Evolutionary conservation across 2,888 invertebrate species (phyloP).

Genomic region (Lathronympha strigana): DNA sequence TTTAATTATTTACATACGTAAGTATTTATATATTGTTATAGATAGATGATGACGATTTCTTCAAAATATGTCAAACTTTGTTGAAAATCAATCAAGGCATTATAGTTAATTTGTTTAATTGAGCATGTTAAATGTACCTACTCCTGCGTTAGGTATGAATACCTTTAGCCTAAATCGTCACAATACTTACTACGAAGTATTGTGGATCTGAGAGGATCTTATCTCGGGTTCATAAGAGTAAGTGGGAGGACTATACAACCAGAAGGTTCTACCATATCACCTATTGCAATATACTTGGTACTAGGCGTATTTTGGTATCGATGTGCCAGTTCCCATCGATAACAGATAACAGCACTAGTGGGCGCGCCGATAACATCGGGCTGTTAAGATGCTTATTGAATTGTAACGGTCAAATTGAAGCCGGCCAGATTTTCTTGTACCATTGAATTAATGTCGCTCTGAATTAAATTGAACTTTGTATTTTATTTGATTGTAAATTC

Average conservation of each 20-base stretch:
- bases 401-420: conserved; percentile 84
- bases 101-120: too few relatives aligned
- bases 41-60: too few relatives aligned
- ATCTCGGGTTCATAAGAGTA: neutral
- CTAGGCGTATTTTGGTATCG: conserved; percentile 16
- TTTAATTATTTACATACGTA: too few relatives aligned
- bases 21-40: too few relatives aligned
- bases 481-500: neutral
- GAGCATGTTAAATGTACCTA: too few relatives aligned
- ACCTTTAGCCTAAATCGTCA: too few relatives aligned
- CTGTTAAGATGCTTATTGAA: conserved; percentile 84
- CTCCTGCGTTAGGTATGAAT: too few relatives aligned
- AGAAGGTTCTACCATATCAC: too few relatives aligned
- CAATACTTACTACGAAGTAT: too few relatives aligned
- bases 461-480: conserved; percentile 8
- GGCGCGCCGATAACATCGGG: conserved; percentile 81
- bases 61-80: too few relatives aligned
- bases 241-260: conserved; percentile 4
- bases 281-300: neutral
- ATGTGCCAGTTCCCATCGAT: conserved; percentile 43
- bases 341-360: conserved; percentile 65
- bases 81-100: too few relatives aligned
- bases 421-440: conserved; percentile 65
- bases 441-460: conserved; percentile 27
- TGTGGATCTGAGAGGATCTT: too few relatives aligned